Conservation (phyloP, 2,113 vertebrate species). For the Clarias magur region DNA sequence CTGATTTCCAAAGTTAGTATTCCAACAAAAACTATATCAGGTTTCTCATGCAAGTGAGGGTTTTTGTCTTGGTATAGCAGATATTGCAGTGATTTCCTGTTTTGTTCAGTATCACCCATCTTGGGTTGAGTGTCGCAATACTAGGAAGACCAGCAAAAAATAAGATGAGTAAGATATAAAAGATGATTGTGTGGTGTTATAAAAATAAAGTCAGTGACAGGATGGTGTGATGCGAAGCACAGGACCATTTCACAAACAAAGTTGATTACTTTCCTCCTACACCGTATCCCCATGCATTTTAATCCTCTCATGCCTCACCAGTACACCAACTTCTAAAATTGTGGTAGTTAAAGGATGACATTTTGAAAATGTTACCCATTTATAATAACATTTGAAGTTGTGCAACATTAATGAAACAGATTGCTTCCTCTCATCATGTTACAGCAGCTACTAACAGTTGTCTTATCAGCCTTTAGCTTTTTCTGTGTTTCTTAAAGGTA, state of each 20-base stretch:
- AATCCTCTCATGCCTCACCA: neutral
- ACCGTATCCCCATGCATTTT: neutral
- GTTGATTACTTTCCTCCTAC: neutral
- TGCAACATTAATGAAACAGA: neutral
- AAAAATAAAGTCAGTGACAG: neutral
- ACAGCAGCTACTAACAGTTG: neutral
- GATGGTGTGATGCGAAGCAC: neutral
- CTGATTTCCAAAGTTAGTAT: no score
- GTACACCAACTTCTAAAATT: neutral
- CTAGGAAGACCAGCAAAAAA: neutral
- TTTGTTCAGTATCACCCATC: neutral
- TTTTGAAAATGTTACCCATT: neutral
- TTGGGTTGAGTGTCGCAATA: neutral
- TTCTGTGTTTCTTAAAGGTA: neutral
- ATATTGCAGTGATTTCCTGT: neutral
- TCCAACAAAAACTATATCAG: no score
- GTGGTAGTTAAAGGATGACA: neutral
- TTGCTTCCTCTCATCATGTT: neutral
- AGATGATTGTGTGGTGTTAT: neutral
- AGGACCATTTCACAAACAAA: neutral
- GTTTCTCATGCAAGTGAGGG: no score
- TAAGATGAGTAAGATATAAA: neutral
- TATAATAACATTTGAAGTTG: neutral
- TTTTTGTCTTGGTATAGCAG: neutral
- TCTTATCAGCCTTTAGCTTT: neutral